Percentiles rank a stretch among this genome's conserved stretches.
These are phyloP conservation scores for Brachionus asplanchnoidis DNA, from an alignment of 1,140 invertebrate species.

Conservation along the genomic window DNA sequence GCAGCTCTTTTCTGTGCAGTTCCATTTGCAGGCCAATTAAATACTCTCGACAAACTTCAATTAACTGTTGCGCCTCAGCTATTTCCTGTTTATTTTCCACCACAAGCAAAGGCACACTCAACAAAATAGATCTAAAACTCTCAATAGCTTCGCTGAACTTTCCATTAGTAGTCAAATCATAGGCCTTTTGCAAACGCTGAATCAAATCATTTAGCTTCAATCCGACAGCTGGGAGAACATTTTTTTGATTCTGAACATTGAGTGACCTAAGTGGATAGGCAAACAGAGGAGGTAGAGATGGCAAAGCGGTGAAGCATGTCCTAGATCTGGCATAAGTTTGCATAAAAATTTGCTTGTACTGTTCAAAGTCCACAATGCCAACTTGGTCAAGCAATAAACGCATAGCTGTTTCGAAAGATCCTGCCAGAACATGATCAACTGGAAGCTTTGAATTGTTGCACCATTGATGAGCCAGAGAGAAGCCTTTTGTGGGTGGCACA, in stretches of 20 bases:
- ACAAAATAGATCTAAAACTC: conserved; percentile 74
- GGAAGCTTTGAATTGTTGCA: conserved; percentile 75
- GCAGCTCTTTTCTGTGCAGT: conserved; percentile 77
- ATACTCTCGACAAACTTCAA: conserved; percentile 90
- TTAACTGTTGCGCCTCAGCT: conserved; percentile 66
- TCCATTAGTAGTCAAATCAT: conserved; percentile 90
- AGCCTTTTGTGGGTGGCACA: conserved; percentile 71
- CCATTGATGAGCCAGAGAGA: conserved; percentile 62
- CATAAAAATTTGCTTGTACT: conserved; percentile 76
- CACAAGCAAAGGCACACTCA: conserved; percentile 80
- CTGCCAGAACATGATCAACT: conserved; percentile 88
- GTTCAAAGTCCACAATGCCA: conserved; percentile 82
- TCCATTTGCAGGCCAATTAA: conserved; percentile 87
- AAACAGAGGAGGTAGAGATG: conserved; percentile 70
- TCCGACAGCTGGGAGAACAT: conserved; percentile 73
- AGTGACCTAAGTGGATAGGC: conserved; percentile 63
- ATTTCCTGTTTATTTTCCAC: conserved; percentile 85
- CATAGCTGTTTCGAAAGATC: conserved; percentile 83
- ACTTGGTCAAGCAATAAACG: conserved; percentile 64
- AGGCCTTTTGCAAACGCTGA: conserved; percentile 71
- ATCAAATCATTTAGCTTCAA: conserved; percentile 73
- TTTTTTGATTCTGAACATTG: conserved; percentile 46
- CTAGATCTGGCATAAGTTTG: conserved; percentile 69
- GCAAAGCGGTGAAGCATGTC: conserved; percentile 70
- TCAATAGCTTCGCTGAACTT: conserved; percentile 91